These are phyloP conservation scores for Zonitis immaculata DNA, from an alignment of 2,888 invertebrate species.

Conservation along the genomic window DNA sequence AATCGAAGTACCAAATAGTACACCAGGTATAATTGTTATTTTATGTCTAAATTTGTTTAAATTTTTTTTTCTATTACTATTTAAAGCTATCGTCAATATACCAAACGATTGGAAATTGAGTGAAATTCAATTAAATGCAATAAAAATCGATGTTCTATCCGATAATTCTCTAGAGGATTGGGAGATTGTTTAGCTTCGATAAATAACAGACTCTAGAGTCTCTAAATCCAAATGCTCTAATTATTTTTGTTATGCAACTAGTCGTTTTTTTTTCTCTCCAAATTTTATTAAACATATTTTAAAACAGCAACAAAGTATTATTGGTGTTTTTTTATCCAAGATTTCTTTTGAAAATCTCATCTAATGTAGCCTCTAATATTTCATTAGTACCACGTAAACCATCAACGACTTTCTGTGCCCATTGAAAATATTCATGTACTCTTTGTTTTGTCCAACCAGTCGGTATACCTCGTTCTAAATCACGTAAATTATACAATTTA, in stretches of 20 bases:
- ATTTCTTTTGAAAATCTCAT: constrained; percentile 49
- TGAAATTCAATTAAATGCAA: constrained; percentile 43
- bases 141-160: constrained; percentile 31
- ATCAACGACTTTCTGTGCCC: constrained; percentile 64
- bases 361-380: constrained; percentile 55
- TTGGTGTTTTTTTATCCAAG: neutral
- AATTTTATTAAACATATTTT: neutral
- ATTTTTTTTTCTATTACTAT: constrained; percentile 4
- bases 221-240: neutral
- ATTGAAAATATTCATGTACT: constrained; percentile 61
- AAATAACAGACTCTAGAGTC: too few species aligned
- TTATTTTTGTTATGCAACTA: neutral
- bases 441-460: constrained; percentile 60
- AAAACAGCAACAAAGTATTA: neutral
- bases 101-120: constrained; percentile 59
- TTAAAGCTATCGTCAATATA: constrained; percentile 52
- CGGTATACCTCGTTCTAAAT: constrained; percentile 56
- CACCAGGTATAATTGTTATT: constrained; percentile 21
- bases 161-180: constrained; percentile 43
- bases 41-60: constrained; percentile 8
- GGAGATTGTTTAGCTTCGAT: constrained; percentile 40
- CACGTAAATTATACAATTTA: constrained; percentile 75
- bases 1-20: constrained; percentile 6
- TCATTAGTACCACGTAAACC: constrained; percentile 61
- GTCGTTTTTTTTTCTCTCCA: neutral